Percentiles rank a stretch among this genome's conserved stretches.
These are phyloP conservation scores for Onychomys arenicola DNA, from an alignment of 2,797 vertebrate genomes.

Conservation along the genomic window DNA sequence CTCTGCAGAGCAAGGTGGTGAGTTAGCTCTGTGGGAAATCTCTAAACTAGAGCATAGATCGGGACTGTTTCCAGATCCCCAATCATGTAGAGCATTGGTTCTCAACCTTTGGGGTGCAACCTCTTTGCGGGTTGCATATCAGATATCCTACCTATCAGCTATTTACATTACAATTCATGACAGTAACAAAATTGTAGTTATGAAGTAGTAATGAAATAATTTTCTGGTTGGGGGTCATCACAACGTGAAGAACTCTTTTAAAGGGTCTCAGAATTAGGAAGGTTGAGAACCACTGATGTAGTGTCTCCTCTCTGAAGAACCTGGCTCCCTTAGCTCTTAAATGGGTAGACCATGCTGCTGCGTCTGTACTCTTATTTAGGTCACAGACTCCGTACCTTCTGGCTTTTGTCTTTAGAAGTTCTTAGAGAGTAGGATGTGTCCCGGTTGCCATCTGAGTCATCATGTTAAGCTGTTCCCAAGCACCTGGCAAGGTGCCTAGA, in stretches of 20 bases:
- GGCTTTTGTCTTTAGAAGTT: constrained; percentile 73
- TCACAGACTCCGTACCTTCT: background rate
- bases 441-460: background rate
- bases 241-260: background rate
- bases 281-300: background rate
- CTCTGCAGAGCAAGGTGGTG: constrained; percentile 88
- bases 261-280: background rate
- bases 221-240: background rate
- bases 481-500: background rate
- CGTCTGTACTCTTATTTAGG: constrained; percentile 23
- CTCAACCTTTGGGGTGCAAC: background rate
- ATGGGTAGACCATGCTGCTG: constrained; percentile 58
- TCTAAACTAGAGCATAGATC: constrained; percentile 51
- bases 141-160: background rate
- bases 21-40: constrained; percentile 83
- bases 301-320: constrained; percentile 34
- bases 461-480: background rate
- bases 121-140: background rate
- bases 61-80: constrained; percentile 68
- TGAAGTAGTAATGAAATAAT: background rate
- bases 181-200: background rate
- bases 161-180: background rate
- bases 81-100: constrained; percentile 41
- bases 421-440: constrained; percentile 69
- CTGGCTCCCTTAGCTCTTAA: background rate